Base-by-base conservation (phyloP, 2,113 vertebrate species). In the Thunnus maccoyii region DNA sequence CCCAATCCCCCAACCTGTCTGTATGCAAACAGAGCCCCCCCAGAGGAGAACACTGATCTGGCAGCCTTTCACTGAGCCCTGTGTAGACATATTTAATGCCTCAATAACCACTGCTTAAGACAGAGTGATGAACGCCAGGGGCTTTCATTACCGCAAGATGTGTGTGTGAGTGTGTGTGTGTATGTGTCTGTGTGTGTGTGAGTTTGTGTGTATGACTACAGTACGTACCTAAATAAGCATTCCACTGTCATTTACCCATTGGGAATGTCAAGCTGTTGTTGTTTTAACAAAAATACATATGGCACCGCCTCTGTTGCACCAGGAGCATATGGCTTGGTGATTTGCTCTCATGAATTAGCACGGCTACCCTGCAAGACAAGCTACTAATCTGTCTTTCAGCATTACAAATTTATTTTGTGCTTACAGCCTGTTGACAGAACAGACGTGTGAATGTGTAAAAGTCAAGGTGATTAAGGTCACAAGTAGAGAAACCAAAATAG, bases 61-160 rank as follows among this genome's bases (percentile, higher is more conserved):
- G 73, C 87, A 87, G 91, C 86, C 88, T 91, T 92, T 76, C 70
- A n/a, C 89, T 93, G 91, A 94, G 89, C 91, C 91, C 92, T 90
- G 90, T 93, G 93, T 93, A 89, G 93, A 94, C 93, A 93, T 93
- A 94, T 94, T 94, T 93, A 94, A 93, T 92, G 91, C 93, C 91
- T 94, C 92, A 92, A 92, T 93, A 94, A 93, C 93, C 91, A 88
- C 90, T 93, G 90, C 92, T 91, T 91, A 94, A 93, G 88, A 92
- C 88, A 73, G 88, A 90, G 89, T 91, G 92, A 93, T 91, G 91
- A 93, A 93, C 88, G 89, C 88, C 82, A 54, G 86, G 87, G 86
- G 92, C 91, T 90, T 93, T 91, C 88, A 92, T 91, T 91, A 93
- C 84, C 81, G 48, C 72, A 0, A 81, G 55, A 83, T 55, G 71